Evolutionary conservation across 2,888 invertebrate genomes (phyloP).

Genomic region (Invenusta paracnida): DNA sequence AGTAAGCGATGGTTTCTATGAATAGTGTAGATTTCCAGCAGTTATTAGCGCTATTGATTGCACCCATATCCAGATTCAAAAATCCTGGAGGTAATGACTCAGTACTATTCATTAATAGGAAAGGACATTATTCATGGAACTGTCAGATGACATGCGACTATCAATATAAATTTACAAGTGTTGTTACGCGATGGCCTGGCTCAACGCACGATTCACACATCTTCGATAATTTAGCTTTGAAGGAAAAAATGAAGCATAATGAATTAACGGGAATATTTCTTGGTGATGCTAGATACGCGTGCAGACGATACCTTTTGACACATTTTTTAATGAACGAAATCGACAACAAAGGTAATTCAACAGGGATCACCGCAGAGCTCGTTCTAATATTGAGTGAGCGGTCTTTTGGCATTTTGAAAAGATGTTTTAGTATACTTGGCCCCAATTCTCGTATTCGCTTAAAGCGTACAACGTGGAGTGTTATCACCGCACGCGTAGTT

Average conservation of each 20-base stretch:
- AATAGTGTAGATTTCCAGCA: no score
- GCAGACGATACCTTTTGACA: neutral
- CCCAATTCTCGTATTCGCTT: neutral
- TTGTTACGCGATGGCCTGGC: neutral
- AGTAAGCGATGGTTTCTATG: no score
- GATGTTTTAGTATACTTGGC: neutral
- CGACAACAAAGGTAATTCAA: neutral
- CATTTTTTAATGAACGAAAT: neutral
- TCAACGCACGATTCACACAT: neutral
- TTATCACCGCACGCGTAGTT: neutral
- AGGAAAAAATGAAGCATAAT: neutral
- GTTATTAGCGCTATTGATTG: no score
- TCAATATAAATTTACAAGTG: neutral
- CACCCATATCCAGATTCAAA: no score
- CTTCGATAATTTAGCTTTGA: neutral
- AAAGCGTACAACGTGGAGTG: neutral
- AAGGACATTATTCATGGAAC: neutral
- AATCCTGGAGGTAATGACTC: no score
- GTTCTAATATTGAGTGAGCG: neutral
- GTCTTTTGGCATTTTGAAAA: neutral
- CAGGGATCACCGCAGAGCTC: neutral
- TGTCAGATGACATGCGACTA: neutral
- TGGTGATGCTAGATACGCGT: neutral
- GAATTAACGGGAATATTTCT: neutral
- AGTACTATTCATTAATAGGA: no score